Conservation (phyloP, 2,797 vertebrate species). For the Tarsius wallacei region DNA sequence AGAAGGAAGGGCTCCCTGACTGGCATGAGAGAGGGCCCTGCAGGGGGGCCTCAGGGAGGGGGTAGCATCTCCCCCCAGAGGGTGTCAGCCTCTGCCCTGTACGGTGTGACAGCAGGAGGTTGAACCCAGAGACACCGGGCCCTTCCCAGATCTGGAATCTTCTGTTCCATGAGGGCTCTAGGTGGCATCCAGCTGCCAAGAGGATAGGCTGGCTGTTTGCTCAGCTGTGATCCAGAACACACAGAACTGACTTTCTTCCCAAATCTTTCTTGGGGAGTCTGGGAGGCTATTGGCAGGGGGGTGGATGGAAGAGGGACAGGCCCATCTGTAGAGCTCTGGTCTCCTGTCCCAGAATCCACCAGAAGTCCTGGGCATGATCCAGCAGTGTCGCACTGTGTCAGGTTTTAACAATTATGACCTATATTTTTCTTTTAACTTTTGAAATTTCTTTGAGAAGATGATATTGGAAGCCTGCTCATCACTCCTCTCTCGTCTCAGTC, state of each 20-base stretch:
- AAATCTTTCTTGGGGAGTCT: background rate
- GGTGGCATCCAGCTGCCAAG: background rate
- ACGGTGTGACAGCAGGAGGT: background rate
- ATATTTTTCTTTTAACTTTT: background rate
- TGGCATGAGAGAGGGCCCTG: background rate
- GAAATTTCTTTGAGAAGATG: background rate
- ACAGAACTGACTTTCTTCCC: background rate
- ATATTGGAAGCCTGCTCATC: background rate
- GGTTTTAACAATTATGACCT: slow-evolving; percentile 11
- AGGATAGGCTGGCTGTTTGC: slow-evolving; percentile 13
- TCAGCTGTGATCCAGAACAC: slow-evolving; percentile 43
- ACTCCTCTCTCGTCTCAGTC: background rate
- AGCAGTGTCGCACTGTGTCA: background rate
- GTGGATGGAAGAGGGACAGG: background rate
- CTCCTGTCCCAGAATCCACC: background rate
- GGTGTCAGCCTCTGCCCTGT: background rate
- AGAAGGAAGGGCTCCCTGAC: background rate
- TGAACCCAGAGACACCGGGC: background rate
- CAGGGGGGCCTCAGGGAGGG: background rate
- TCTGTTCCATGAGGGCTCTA: background rate
- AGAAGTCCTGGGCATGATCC: background rate
- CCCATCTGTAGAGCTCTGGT: background rate
- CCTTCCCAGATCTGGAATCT: background rate
- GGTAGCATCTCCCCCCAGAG: too few relatives aligned
- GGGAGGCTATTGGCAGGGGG: background rate